These are phyloP conservation scores for Drosophila cardini DNA, from an alignment of 1,140 invertebrate genomes.

Conservation along the genomic window DNA sequence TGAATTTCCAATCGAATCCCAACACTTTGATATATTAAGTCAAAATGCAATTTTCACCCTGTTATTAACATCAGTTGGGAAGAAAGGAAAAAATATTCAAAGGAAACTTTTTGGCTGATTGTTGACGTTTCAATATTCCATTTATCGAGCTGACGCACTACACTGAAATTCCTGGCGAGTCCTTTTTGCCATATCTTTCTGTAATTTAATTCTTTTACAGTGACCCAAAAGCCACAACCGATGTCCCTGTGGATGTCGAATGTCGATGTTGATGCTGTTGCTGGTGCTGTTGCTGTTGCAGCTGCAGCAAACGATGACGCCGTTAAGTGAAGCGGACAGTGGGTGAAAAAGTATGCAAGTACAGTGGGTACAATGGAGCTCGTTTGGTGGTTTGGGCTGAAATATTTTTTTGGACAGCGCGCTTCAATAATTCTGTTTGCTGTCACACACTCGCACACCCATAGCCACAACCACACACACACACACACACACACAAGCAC, in stretches of 20 bases:
- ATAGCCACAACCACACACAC: slow-evolving; percentile 19
- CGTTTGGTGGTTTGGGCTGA: slow-evolving; percentile 24
- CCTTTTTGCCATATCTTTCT: slow-evolving; percentile 27
- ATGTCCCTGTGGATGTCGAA: slow-evolving; percentile 12
- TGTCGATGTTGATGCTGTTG: background rate
- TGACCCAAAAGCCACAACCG: slow-evolving; percentile 53
- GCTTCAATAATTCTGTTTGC: slow-evolving; percentile 83
- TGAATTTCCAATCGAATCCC: too few relatives aligned
- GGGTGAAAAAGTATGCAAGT: background rate
- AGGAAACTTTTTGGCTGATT: slow-evolving; percentile 1
- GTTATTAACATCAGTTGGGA: too few relatives aligned
- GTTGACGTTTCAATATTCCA: slow-evolving; percentile 50
- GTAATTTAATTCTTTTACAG: slow-evolving; percentile 64
- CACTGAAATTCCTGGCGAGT: slow-evolving; percentile 2
- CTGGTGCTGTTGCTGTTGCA: background rate
- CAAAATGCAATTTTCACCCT: too few relatives aligned
- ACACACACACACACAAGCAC: slow-evolving; percentile 22
- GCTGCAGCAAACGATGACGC: background rate
- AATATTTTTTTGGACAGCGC: slow-evolving; percentile 49
- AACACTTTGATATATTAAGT: too few relatives aligned
- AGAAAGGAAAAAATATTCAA: too few relatives aligned
- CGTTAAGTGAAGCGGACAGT: slow-evolving; percentile 33
- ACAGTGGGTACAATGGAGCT: slow-evolving; percentile 2
- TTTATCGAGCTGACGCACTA: slow-evolving; percentile 36
- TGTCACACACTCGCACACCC: slow-evolving; percentile 11